Conservation (phyloP, 2,113 vertebrate species). For the Syngnathoides biaculeatus region DNA sequence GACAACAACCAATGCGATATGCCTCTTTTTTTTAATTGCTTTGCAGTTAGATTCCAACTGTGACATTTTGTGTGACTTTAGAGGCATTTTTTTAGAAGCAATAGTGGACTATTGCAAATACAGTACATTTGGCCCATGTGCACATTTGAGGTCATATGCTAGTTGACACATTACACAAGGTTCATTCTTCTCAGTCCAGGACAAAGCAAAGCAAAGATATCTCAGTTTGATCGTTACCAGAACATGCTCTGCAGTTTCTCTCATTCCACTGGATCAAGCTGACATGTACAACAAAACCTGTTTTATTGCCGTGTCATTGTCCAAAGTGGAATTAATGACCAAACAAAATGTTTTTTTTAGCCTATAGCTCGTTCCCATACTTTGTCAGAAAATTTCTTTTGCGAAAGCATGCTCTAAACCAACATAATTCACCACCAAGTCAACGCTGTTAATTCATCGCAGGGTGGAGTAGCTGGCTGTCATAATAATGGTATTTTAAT, state of each 20-base stretch:
- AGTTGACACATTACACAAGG: conserved; percentile 41
- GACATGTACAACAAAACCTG: conserved; percentile 43
- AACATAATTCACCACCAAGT: conserved; percentile 58
- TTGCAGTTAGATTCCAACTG: background rate
- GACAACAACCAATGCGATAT: background rate
- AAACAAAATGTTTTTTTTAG: conserved; percentile 33
- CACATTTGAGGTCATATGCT: conserved; percentile 35
- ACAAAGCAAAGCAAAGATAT: conserved; percentile 38
- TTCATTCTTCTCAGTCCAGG: conserved; percentile 40
- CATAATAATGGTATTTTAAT: conserved; percentile 74
- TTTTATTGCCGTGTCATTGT: conserved; percentile 43
- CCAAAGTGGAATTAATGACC: conserved; percentile 39
- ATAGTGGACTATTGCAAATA: background rate
- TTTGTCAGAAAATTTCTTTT: conserved; percentile 52
- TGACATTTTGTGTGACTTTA: background rate
- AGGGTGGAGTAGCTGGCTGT: conserved; percentile 36
- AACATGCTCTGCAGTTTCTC: conserved; percentile 56
- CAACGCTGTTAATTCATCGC: conserved; percentile 73
- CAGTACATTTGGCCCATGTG: conserved; percentile 2
- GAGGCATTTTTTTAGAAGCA: background rate
- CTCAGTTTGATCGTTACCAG: conserved; percentile 57
- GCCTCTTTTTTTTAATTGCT: background rate
- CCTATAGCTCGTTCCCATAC: background rate
- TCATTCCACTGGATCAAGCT: conserved; percentile 18
- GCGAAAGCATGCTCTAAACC: conserved; percentile 60